Evolutionary conservation across 2,797 vertebrate species (phyloP).

Genomic region (Enteromius mattozi): DNA sequence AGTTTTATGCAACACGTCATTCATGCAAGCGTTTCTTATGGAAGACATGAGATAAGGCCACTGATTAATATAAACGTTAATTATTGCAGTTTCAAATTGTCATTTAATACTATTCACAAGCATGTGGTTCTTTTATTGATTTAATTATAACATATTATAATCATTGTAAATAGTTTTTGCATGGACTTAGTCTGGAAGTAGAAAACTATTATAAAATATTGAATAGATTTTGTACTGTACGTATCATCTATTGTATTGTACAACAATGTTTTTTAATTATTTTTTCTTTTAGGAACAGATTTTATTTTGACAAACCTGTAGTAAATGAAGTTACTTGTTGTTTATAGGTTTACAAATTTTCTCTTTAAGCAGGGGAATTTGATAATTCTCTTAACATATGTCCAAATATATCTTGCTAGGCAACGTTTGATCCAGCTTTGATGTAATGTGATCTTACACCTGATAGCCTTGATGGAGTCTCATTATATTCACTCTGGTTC

Average conservation of each 20-base stretch:
- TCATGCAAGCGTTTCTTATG: background rate
- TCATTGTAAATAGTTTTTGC: too few species aligned
- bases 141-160: background rate
- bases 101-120: background rate
- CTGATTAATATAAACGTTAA: background rate
- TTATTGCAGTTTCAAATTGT: background rate
- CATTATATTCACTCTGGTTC: conserved; percentile 70
- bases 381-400: conserved; percentile 43
- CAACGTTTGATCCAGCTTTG: conserved; percentile 57
- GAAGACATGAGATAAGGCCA: background rate
- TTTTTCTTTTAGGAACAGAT: background rate
- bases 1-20: background rate
- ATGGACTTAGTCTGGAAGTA: background rate
- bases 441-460: conserved; percentile 64
- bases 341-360: conserved; percentile 10
- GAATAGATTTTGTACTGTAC: too few species aligned
- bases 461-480: conserved; percentile 72
- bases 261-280: background rate
- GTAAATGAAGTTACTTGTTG: conserved; percentile 41
- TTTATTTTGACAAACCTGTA: background rate
- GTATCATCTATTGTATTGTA: background rate
- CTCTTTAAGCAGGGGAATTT: conserved; percentile 45
- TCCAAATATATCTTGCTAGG: conserved; percentile 48
- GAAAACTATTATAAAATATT: background rate
- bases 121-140: background rate